Conservation (phyloP, 2,888 invertebrate genomes). For the Eurytoma californica region DNA sequence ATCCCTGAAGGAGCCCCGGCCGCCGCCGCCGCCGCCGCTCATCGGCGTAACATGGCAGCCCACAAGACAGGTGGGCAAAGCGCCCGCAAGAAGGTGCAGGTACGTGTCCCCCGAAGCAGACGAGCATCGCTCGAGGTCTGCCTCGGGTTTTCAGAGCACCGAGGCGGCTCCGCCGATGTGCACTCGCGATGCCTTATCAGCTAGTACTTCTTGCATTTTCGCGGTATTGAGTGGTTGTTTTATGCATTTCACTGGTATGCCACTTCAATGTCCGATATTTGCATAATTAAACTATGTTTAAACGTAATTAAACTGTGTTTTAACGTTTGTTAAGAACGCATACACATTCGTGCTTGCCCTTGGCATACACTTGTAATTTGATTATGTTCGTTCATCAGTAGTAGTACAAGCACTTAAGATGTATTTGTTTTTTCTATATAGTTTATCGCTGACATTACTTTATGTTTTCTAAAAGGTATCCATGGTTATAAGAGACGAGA, state of each 20-base stretch:
- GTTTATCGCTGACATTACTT: conserved; percentile 18
- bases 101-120: conserved; percentile 59
- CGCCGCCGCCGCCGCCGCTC: neutral
- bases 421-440: conserved; percentile 8
- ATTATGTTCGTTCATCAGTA: neutral
- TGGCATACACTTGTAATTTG: neutral
- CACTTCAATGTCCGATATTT: neutral
- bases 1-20: neutral
- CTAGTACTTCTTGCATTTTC: neutral
- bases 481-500: conserved; percentile 97
- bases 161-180: too few species aligned
- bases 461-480: conserved; percentile 85
- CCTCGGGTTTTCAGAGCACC: too few species aligned
- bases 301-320: too few species aligned
- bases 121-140: neutral
- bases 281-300: too few species aligned
- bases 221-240: neutral
- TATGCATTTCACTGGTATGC: neutral
- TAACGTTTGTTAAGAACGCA: too few species aligned
- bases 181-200: neutral
- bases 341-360: too few species aligned
- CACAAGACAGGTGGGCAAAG: conserved; percentile 76
- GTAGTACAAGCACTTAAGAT: neutral
- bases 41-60: conserved; percentile 71
- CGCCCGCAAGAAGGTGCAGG: conserved; percentile 77